Base-by-base conservation (phyloP, 2,113 vertebrate genomes). In the Dunckerocampus dactyliophorus region DNA sequence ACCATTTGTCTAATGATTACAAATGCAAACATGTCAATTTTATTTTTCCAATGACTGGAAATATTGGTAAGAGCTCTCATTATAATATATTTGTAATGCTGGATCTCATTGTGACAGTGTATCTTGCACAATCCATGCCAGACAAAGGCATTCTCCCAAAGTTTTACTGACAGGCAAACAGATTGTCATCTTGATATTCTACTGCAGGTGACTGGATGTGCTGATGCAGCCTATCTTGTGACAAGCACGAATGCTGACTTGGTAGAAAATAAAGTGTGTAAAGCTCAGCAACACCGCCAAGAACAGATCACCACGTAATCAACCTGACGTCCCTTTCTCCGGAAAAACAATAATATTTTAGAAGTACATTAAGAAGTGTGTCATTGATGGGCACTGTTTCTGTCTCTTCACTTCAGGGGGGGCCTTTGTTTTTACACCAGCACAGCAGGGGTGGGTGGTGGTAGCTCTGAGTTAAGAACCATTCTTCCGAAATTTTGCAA, bases 391-490 rank as follows among this genome's bases (percentile, higher is more conserved):
- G 39, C 48, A 37, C 15, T 37, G 51, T 28, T 8, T 53, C 8
- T 22, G 19, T 28, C 22, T 31, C 48, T 14, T 15, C 17, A 48
- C 17, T 3, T 10, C 13, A 53, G 51, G 16, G 15, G 24, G 24
- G 34, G 24, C 6, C 7, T 28, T 53, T 53, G 51, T 53, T 53
- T 53, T 31, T 34, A 53, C 22, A 15, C 51, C n/a, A 20, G 10
- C 19, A 48, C 10, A 49, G 19, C 20, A 1, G 5, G 19, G 24
- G 54, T 63, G 48, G 54, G 48, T 3, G 61, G 55, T 39, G 3
- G 8, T 49, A 11, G 11, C n/a, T 39, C 10, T 14, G 19, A 39
- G 52, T 72, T 62, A 66, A 62, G 28, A 62, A 28, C 50, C 50
- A 3, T 28, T 22, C n/a, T n/a, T n/a, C n/a, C 50, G 8, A 52